Percentiles rank a stretch among this genome's conserved stretches.
These are phyloP conservation scores for Drosophila nr. perissopoda DNA, from an alignment of 2,888 invertebrate genomes.

Conservation along the genomic window DNA sequence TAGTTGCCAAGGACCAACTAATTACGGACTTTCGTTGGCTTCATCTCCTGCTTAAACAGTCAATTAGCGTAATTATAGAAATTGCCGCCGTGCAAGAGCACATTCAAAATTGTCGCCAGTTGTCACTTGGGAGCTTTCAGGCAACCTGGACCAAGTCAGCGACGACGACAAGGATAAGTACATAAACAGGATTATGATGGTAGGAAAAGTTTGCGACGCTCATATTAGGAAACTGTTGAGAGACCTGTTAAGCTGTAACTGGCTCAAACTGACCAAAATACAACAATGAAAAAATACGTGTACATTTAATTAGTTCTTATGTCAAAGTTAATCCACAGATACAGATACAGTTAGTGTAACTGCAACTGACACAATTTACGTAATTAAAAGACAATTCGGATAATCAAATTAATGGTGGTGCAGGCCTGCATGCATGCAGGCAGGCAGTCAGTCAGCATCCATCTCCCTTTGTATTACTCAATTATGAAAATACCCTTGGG, in stretches of 20 bases:
- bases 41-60: slow-evolving; percentile 5
- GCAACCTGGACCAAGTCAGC: slow-evolving; percentile 12
- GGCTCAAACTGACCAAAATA: not conserved
- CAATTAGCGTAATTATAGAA: slow-evolving; percentile 58
- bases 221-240: slow-evolving; percentile 22
- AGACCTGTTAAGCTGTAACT: slow-evolving; percentile 15
- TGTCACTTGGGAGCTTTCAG: slow-evolving; percentile 28
- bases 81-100: slow-evolving; percentile 37
- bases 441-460: slow-evolving; percentile 2
- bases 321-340: slow-evolving; percentile 10
- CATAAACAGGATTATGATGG: slow-evolving; percentile 26
- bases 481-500: slow-evolving; percentile 58
- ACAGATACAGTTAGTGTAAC: not conserved
- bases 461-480: slow-evolving; percentile 7
- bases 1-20: slow-evolving; percentile 17
- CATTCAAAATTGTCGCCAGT: slow-evolving; percentile 33
- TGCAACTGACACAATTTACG: slow-evolving; percentile 32
- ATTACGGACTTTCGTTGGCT: slow-evolving; percentile 36
- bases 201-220: slow-evolving; percentile 12
- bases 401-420: slow-evolving; percentile 34
- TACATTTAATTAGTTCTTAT: slow-evolving; percentile 5
- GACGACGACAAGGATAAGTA: slow-evolving; percentile 30
- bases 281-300: not conserved
- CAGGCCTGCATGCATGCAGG: not conserved
- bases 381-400: slow-evolving; percentile 46